A percentile compares a stretch with the other conserved stretches of the same genome.
Evolutionary conservation across 2,113 vertebrate species (phyloP).

Genomic region (Montifringilla adamsi): DNA sequence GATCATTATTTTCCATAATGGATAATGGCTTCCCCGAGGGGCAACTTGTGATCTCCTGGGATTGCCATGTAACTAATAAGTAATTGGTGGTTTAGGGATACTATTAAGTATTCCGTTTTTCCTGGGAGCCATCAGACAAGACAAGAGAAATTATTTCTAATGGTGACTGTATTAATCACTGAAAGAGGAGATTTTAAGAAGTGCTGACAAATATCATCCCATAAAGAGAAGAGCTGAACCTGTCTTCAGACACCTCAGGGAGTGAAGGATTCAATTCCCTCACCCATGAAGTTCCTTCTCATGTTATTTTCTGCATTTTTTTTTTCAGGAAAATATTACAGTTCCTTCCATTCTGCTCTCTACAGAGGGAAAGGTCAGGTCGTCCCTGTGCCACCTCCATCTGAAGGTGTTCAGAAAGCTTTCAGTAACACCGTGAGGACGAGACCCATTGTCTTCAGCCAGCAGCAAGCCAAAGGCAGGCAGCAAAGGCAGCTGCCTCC

Average conservation of each 20-base stretch:
- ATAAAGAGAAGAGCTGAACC: neutral
- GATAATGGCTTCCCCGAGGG: neutral
- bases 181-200: conserved; percentile 8
- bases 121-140: neutral
- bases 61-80: conserved; percentile 10
- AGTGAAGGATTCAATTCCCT: neutral
- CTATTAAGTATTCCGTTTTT: neutral
- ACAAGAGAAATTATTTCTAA: neutral
- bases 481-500: neutral
- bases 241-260: neutral
- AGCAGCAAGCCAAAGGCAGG: neutral
- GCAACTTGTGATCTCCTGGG: neutral
- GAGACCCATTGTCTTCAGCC: neutral
- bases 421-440: fast-evolving
- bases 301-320: neutral
- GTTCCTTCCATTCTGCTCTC: neutral
- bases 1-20: conserved; percentile 12
- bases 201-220: neutral
- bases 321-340: neutral
- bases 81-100: conserved; percentile 45
- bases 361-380: neutral
- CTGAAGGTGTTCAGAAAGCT: neutral
- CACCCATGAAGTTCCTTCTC: neutral
- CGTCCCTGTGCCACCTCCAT: neutral
- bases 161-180: neutral